phyloP scores from a whole-genome alignment of 2,888 invertebrate species.

The Linhomoeus sp. region DNA sequence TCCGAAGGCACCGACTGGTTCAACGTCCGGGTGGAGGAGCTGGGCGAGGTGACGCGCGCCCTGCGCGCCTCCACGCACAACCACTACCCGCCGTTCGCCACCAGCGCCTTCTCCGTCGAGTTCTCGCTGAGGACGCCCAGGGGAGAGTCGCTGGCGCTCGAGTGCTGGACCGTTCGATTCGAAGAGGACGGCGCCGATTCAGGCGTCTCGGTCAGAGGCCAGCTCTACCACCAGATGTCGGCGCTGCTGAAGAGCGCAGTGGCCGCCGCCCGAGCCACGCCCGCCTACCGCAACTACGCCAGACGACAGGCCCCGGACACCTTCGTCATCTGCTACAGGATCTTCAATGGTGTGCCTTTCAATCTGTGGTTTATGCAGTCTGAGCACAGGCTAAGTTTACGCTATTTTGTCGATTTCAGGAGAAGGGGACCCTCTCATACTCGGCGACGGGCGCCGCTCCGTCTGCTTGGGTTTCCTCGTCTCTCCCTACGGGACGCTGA shows the following conservation, averaged over 20 bases:
- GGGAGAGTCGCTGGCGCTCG: conserved; percentile 15
- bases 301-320: conserved; percentile 64
- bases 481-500: conserved; percentile 63
- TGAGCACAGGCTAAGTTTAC: too few species aligned
- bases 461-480: conserved; percentile 63
- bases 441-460: conserved; percentile 58
- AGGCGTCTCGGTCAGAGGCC: conserved; percentile 18
- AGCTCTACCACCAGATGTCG: conserved; percentile 70
- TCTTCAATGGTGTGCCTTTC: neutral
- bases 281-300: conserved; percentile 69
- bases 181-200: conserved; percentile 17
- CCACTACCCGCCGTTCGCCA: conserved; percentile 14
- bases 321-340: conserved; percentile 60
- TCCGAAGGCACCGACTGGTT: conserved; percentile 13
- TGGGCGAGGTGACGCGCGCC: neutral
- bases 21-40: conserved; percentile 10
- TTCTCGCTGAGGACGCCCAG: conserved; percentile 16
- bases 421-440: conserved; percentile 7
- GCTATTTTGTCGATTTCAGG: too few species aligned
- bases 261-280: conserved; percentile 68
- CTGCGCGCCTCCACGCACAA: conserved; percentile 11
- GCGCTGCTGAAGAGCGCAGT: conserved; percentile 70
- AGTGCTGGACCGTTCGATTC: conserved; percentile 12
- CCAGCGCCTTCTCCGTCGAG: conserved; percentile 11
- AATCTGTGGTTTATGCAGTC: too few species aligned